Base-by-base conservation (phyloP, 2,797 vertebrate genomes). In the Ficedula albicollis region DNA sequence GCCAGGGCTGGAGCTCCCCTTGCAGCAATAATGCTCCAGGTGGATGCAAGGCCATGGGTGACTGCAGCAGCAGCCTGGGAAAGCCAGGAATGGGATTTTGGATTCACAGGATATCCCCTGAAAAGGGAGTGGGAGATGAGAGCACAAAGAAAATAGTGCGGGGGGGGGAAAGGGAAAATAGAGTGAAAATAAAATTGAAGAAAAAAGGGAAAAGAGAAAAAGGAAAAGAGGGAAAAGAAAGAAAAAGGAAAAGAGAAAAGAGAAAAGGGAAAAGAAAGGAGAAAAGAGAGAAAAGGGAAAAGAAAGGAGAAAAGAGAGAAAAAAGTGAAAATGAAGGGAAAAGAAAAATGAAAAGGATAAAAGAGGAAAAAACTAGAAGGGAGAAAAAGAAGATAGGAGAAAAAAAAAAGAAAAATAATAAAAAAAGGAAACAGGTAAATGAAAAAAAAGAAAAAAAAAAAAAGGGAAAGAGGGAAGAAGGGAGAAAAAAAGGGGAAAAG, bases 401-500 rank as follows among this genome's bases (percentile, higher is more conserved):
- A 32, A 26, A 32, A 25, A n/a, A n/a, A 15, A 5, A 5, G 7
- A 34, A 17, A 46, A 27, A 66, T 7, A 34, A 34, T 12, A 12
- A 25, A 15, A 15, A 17, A 22, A 10, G 9, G 12, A 3, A 43
- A 64, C 44, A 7, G 6, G 9, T 11, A 27, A 3, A 9, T 16
- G 5, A 3, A 4, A 20, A 17, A 25, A 17, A 26, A 9, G 5
- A 6, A 5, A 1, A 4, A 16, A 15, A 9, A 6, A 2, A 2
- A 6, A 21, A 15, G 1, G 15, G 5, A 5, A 2, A n/a, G n/a
- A n/a, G n/a, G n/a, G n/a, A n/a, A n/a, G n/a, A 7, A 7, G 25
- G 4, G 4, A 4, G 1, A 2, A 2, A 12, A 10, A 11, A 8
- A 12, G 3, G 0, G 9, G 6, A 2, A 27, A 16, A 22, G 2